phyloP scores from a whole-genome alignment of 1,140 invertebrate genomes.

The Palaemon carinicauda region DNA sequence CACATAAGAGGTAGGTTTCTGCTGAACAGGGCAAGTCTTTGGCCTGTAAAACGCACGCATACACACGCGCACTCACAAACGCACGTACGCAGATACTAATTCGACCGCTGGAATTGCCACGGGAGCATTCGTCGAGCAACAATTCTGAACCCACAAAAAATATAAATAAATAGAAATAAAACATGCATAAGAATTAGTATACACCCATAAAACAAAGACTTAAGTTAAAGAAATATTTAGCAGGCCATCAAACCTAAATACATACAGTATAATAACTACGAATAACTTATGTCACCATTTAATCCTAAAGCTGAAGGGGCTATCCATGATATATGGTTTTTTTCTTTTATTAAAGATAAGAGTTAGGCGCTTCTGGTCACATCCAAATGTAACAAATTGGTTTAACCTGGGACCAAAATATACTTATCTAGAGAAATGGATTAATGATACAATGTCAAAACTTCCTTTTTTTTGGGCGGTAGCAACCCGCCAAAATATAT shows the following conservation, averaged over 20 bases:
- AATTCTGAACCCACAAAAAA: background rate
- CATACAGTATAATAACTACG: background rate
- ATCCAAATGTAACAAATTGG: too few species aligned
- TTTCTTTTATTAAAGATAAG: too few species aligned
- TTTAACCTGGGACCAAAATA: too few species aligned
- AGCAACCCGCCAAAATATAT: too few species aligned
- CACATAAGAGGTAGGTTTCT: slow-evolving; percentile 12
- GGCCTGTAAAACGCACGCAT: background rate
- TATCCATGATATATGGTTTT: too few species aligned
- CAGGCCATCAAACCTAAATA: slow-evolving; percentile 7
- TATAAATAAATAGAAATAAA: background rate
- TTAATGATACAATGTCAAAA: too few species aligned
- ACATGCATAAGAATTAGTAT: background rate
- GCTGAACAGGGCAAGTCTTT: background rate
- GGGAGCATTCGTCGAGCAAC: too few species aligned
- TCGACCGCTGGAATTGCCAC: background rate
- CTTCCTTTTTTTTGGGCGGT: too few species aligned
- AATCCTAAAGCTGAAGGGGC: background rate
- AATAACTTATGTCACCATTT: background rate
- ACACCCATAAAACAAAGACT: slow-evolving; percentile 3
- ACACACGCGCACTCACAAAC: too few species aligned
- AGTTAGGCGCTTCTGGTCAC: too few species aligned
- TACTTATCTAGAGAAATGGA: too few species aligned
- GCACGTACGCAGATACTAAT: too few species aligned
- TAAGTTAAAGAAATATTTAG: background rate